These are phyloP conservation scores for Ceuthmochares aereus DNA, from an alignment of 2,113 vertebrate species.

Conservation along the genomic window DNA sequence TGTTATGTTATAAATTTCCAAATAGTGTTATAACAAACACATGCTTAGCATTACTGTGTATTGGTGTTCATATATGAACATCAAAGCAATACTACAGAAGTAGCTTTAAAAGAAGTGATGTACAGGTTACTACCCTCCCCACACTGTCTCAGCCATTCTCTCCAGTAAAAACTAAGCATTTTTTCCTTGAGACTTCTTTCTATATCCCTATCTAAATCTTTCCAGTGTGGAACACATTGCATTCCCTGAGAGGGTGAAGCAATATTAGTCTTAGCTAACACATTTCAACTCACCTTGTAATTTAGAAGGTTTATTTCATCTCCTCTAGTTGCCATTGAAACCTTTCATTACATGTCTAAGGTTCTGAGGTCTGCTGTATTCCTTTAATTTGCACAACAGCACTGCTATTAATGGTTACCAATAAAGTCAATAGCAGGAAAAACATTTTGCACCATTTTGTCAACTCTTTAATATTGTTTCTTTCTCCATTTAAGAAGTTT, in stretches of 20 bases:
- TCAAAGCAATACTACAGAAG: background rate
- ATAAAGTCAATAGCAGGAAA: background rate
- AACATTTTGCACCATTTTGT: background rate
- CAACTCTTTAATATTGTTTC: background rate
- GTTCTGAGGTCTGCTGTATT: background rate
- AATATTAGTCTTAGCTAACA: background rate
- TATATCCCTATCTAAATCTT: background rate
- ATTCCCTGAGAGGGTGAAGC: background rate
- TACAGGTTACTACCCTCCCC: background rate
- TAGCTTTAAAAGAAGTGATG: background rate
- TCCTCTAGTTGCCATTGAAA: background rate
- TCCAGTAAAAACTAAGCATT: background rate
- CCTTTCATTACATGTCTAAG: background rate
- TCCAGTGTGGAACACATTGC: background rate
- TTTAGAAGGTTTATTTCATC: slow-evolving; percentile 11
- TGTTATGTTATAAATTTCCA: background rate
- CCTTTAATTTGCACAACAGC: background rate
- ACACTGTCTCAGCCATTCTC: background rate
- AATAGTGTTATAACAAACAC: background rate
- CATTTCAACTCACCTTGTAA: slow-evolving; percentile 8
- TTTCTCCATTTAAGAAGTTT: background rate
- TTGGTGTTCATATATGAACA: background rate
- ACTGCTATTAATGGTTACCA: background rate
- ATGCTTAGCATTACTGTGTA: background rate
- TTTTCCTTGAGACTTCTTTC: background rate